Percentiles rank a stretch among this genome's conserved stretches.
Conservation (phyloP, 2,797 vertebrate genomes). For the Protonibea diacanthus region DNA sequence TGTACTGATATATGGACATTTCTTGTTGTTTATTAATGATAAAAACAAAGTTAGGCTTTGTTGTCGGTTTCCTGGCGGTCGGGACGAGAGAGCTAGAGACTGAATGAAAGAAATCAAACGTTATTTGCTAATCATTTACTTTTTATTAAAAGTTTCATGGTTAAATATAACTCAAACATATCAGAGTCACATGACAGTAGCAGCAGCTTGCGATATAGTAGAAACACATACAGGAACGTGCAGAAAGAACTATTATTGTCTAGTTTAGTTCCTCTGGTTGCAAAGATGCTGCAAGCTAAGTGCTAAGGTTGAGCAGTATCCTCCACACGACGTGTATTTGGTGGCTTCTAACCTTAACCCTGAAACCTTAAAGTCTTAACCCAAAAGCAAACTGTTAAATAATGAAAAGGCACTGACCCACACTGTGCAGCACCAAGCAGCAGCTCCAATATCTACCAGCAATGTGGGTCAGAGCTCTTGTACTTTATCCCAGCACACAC, state of each 20-base stretch:
- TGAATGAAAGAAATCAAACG: neutral
- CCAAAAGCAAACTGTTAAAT: neutral
- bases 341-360: neutral
- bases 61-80: neutral
- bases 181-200: too few species aligned
- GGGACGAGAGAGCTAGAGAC: neutral
- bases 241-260: neutral
- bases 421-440: neutral
- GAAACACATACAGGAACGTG: too few species aligned
- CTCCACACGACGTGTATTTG: too few species aligned
- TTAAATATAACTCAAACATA: neutral
- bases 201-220: too few species aligned
- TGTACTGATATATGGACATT: neutral
- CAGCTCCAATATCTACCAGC: slow-evolving; percentile 8
- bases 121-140: neutral
- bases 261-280: neutral
- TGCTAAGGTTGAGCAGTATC: neutral
- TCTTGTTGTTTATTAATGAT: neutral
- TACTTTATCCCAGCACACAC: slow-evolving; percentile 30
- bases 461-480: slow-evolving; percentile 43
- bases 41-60: neutral
- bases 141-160: too few species aligned
- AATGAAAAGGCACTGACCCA: neutral
- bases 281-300: neutral
- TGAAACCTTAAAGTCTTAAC: neutral